phyloP scores from a whole-genome alignment of 2,113 vertebrate genomes.

The Bucco capensis region DNA sequence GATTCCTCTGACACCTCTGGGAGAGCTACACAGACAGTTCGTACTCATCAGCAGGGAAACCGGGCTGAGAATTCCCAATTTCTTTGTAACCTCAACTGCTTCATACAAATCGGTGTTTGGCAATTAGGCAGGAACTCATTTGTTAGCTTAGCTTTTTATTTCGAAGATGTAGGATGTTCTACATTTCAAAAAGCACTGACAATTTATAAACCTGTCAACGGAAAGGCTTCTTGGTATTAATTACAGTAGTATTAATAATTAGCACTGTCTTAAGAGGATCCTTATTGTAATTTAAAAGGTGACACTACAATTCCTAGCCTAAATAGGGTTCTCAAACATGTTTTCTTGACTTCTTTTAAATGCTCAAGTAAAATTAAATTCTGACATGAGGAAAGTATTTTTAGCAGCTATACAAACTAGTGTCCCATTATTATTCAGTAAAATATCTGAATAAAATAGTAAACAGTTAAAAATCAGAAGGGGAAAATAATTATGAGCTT shows the following conservation, averaged over 20 bases:
- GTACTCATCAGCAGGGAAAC: slow-evolving; percentile 71
- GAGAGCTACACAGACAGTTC: slow-evolving; percentile 71
- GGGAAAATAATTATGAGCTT: not conserved
- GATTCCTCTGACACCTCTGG: slow-evolving; percentile 75
- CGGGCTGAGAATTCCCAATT: slow-evolving; percentile 70
- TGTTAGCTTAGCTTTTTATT: slow-evolving; percentile 59
- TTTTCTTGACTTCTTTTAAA: not conserved
- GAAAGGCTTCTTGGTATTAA: slow-evolving; percentile 35
- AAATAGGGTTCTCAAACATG: not conserved
- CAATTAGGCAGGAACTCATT: slow-evolving; percentile 67
- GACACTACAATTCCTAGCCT: not conserved
- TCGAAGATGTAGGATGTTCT: slow-evolving; percentile 23
- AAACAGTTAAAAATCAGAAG: not conserved
- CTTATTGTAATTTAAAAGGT: not conserved
- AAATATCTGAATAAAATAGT: not conserved
- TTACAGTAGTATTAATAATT: slow-evolving; percentile 16
- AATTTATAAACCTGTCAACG: slow-evolving; percentile 31
- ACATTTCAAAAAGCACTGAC: slow-evolving; percentile 46
- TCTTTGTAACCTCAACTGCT: slow-evolving; percentile 71
- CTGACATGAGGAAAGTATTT: not conserved
- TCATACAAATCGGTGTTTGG: slow-evolving; percentile 71
- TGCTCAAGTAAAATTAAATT: not conserved
- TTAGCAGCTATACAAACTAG: not conserved
- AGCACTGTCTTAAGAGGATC: not conserved
- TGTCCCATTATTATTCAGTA: not conserved